phyloP scores from a whole-genome alignment of 1,140 invertebrate species.

The Saccostrea cuccullata region DNA sequence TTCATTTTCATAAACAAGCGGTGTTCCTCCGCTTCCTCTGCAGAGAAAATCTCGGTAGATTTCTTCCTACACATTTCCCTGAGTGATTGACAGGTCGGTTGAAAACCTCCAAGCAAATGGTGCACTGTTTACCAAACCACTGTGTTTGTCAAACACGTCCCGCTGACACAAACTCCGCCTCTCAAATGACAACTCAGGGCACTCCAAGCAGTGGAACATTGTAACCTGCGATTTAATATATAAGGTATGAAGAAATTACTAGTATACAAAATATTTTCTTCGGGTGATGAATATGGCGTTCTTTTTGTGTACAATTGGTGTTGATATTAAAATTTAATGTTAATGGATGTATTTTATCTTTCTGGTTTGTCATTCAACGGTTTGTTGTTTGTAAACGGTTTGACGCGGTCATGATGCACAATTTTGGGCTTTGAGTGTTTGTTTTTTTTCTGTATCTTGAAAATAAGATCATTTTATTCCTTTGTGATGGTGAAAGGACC shows the following conservation, averaged over 20 bases:
- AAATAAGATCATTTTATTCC: conserved; percentile 45
- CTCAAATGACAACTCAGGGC: conserved; percentile 17
- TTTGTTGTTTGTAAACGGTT: neutral
- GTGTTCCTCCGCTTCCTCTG: conserved; percentile 6
- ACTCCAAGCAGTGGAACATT: neutral
- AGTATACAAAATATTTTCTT: neutral
- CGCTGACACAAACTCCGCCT: conserved; percentile 6
- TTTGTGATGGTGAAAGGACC: conserved; percentile 40
- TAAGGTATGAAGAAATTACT: too few relatives aligned
- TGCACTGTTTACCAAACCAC: conserved; percentile 33
- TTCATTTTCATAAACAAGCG: neutral
- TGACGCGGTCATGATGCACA: conserved; percentile 30
- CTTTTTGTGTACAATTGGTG: neutral
- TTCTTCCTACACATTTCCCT: neutral
- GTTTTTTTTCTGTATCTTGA: conserved; percentile 38
- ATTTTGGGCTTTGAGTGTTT: too few relatives aligned
- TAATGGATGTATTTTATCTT: neutral
- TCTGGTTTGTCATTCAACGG: too few relatives aligned
- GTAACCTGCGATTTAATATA: conserved; percentile 3
- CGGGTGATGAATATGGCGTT: neutral
- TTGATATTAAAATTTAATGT: neutral
- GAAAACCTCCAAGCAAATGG: conserved; percentile 1
- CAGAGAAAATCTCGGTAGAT: neutral
- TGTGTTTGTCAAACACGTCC: conserved; percentile 35
- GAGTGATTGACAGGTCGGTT: neutral